Evolutionary conservation across 1,140 invertebrate species (phyloP), one percentile per base, ranked within the genome.

Genomic region (Drosophila sulfurigaster): DNA sequence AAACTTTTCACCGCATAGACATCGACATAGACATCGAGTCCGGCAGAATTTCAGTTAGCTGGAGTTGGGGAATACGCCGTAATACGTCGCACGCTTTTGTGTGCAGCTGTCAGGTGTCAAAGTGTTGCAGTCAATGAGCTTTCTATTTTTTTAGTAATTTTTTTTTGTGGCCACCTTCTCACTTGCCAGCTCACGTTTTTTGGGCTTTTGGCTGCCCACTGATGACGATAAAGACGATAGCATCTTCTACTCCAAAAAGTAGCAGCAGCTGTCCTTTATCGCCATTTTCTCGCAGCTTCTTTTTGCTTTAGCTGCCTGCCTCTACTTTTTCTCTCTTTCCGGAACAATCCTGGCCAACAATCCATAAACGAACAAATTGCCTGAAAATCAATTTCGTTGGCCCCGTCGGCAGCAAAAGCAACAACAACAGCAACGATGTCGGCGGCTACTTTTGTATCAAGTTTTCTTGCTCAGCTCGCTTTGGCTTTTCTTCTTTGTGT

Each of bases 361-460:
- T 81, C 79, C 77, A 81, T 81, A 81, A 81, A 79, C 73, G 77
- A 77, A 79, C 79, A 81, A 81, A 81, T 79, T 79, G 79, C 60
- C 77, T 79, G 79, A 81, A 81, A 81, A 81, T 81, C 77, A 81
- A 81, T 81, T 81, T 81, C 51, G 77, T 81, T 81, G 64, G 59
- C 69, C 51, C 51, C 66, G 38, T 43, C 41, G 54, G 25, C 68
- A 15, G n/a, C 20, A 25, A 25, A 25, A 25, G 20, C 20, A 25
- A 25, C 20, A 25, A 25, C 20, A 25, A 4, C 20, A 25, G 20
- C 20, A 25, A 3, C 3, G 20, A 8, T 8, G 32, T 1, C 32
- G 59, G 5, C 48, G 43, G 75, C 79, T 67, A 78, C 66, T 71
- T 81, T 75, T 78, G 75, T 70, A 75, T 75, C 63, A 78, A 75